Conservation (phyloP, 2,797 vertebrate genomes). For the Urophycis tenuis region DNA sequence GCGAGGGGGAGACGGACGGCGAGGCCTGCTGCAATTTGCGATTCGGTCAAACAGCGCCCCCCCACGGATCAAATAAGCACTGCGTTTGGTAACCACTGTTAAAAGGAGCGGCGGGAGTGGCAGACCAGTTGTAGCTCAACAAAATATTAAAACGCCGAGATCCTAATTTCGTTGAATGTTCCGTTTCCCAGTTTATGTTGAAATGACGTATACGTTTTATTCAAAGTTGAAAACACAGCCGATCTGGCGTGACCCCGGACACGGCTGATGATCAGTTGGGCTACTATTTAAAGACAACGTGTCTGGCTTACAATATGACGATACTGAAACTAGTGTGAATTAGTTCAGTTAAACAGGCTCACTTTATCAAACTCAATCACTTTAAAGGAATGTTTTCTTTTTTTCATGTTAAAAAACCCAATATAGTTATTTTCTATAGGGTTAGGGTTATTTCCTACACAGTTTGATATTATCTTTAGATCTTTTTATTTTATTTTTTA, state of each 20-base stretch:
- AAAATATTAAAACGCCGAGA: not conserved
- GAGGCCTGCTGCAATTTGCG: slow-evolving; percentile 1
- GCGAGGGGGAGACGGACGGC: not conserved
- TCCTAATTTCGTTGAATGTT: not conserved
- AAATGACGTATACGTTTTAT: not conserved
- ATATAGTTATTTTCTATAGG: too few species aligned
- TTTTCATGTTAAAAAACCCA: not conserved
- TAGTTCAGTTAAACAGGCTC: not conserved
- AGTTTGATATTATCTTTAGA: too few species aligned
- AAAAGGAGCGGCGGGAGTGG: not conserved
- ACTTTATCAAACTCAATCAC: not conserved
- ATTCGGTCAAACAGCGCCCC: not conserved
- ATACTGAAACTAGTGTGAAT: not conserved
- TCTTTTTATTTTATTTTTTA: too few species aligned
- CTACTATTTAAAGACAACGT: not conserved
- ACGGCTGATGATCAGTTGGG: not conserved
- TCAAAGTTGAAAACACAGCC: not conserved
- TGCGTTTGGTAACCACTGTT: not conserved
- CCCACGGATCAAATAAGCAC: not conserved
- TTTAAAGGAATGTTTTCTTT: not conserved
- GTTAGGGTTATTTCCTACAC: too few species aligned
- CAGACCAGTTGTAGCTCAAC: not conserved
- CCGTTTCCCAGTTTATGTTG: not conserved
- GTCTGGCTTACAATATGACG: not conserved
- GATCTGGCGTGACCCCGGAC: too few species aligned